Conservation (phyloP, 2,113 vertebrate species). For the Thunnus thynnus region DNA sequence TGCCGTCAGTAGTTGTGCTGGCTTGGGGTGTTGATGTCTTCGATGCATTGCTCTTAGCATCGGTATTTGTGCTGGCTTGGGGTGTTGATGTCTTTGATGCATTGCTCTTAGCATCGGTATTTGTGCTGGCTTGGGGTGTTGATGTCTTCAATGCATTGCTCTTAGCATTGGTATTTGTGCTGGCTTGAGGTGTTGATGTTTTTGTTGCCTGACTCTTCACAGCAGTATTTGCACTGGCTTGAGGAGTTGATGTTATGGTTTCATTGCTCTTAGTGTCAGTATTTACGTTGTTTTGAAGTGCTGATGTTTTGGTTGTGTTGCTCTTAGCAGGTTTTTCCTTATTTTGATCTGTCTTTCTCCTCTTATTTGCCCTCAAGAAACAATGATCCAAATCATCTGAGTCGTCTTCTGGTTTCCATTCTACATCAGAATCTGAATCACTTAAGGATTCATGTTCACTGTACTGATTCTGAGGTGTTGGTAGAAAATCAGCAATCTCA, state of each 20-base stretch:
- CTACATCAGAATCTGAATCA: conserved; percentile 58
- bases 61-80: background rate
- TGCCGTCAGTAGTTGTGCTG: no score
- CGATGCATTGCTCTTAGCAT: background rate
- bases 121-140: background rate
- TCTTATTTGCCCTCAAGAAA: conserved; percentile 10
- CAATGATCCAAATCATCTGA: conserved; percentile 56
- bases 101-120: rapidly evolving
- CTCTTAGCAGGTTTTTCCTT: background rate
- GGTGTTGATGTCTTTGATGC: background rate
- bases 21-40: background rate
- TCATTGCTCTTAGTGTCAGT: no score
- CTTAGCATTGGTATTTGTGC: background rate
- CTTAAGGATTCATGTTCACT: conserved; percentile 61
- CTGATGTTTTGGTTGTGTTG: no score
- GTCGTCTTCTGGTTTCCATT: conserved; percentile 50
- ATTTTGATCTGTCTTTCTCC: background rate
- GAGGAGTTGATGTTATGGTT: no score
- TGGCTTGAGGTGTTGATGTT: background rate
- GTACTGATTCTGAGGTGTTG: conserved; percentile 58
- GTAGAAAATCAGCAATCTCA: conserved; percentile 55
- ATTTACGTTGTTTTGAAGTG: no score
- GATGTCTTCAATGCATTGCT: background rate
- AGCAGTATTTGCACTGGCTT: no score
- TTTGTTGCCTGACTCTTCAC: no score